Percentiles rank a stretch among this genome's conserved stretches.
phyloP scores from a whole-genome alignment of 2,797 vertebrate species.

The Margarornis squamiger region DNA sequence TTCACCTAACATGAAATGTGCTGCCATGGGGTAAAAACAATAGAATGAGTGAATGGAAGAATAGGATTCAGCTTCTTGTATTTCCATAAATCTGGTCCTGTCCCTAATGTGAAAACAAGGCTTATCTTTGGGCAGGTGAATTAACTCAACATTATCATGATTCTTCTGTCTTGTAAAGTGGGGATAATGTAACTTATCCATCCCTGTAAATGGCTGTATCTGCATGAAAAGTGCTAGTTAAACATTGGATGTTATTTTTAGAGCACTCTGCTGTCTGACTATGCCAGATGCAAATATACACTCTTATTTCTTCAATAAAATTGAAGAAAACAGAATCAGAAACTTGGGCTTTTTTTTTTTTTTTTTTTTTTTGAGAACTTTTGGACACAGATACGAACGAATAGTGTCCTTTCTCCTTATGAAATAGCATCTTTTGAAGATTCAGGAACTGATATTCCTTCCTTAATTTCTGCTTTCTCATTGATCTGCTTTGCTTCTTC shows the following conservation, averaged over 20 bases:
- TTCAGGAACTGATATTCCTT: not conserved
- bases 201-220: not conserved
- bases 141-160: not conserved
- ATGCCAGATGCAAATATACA: not conserved
- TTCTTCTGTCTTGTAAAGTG: not conserved
- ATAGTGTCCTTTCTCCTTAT: not conserved
- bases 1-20: accelerated
- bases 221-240: not conserved
- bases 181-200: not conserved
- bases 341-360: not conserved
- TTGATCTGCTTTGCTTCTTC: not conserved
- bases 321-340: not conserved
- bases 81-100: not conserved
- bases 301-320: not conserved
- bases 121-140: not conserved
- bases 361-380: not conserved
- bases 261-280: not conserved
- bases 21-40: accelerated
- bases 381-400: not conserved
- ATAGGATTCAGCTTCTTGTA: not conserved
- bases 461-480: not conserved
- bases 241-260: not conserved
- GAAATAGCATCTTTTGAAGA: not conserved
- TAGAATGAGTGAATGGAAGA: not conserved
- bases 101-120: not conserved